These are phyloP conservation scores for Neomonachus schauinslandi DNA, from an alignment of 2,113 vertebrate species.

Conservation along the genomic window DNA sequence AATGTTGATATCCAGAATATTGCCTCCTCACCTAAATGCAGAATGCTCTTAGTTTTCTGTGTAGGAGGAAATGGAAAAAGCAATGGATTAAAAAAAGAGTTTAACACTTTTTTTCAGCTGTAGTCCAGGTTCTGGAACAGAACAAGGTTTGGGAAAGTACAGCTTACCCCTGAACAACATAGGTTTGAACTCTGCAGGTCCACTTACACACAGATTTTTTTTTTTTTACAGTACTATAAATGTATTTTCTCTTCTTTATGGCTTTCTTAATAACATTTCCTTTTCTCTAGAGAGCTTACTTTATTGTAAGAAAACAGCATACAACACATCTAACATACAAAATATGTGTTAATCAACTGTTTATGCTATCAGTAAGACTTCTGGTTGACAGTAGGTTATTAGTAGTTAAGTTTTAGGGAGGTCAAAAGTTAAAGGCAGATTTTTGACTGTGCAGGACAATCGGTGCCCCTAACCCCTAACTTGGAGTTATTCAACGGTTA, in stretches of 20 bases:
- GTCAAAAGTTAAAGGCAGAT: background rate
- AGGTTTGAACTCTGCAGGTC: background rate
- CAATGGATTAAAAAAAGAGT: background rate
- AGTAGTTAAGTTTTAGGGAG: background rate
- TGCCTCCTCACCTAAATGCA: background rate
- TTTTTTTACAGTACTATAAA: background rate
- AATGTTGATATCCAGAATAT: background rate
- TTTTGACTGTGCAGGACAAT: background rate
- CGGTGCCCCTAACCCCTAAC: background rate
- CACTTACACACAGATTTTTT: background rate
- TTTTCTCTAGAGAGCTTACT: background rate
- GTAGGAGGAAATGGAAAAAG: background rate
- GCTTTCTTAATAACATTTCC: background rate
- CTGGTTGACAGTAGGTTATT: background rate
- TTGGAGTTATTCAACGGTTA: background rate
- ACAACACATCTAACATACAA: background rate
- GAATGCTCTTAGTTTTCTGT: background rate
- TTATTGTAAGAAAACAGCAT: background rate
- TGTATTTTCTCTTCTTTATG: background rate
- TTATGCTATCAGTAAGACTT: background rate
- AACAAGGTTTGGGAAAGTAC: background rate
- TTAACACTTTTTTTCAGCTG: background rate
- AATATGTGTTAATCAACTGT: background rate
- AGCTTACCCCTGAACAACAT: background rate
- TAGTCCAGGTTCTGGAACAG: background rate